These are phyloP conservation scores for Hippocampus zosterae DNA, from an alignment of 2,113 vertebrate genomes.

Conservation along the genomic window DNA sequence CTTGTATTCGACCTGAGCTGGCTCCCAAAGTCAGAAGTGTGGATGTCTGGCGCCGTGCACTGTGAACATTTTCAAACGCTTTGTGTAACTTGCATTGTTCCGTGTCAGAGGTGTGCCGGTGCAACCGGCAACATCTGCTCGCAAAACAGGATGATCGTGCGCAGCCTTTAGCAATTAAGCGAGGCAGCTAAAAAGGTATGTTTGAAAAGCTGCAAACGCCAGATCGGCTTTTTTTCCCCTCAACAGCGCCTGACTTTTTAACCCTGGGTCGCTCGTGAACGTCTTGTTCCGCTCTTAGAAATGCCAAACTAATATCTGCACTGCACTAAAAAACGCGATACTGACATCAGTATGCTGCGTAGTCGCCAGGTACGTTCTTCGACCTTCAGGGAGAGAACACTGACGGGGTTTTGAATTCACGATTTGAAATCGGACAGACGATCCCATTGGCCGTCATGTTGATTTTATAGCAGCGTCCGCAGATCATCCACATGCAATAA, in stretches of 20 bases:
- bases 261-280: conserved; percentile 18
- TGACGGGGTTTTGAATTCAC: neutral
- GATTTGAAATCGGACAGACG: neutral
- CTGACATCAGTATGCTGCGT: too few relatives aligned
- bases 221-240: conserved; percentile 20
- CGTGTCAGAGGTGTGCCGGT: neutral
- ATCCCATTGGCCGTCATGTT: neutral
- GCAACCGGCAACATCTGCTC: conserved; percentile 7
- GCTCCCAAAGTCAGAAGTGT: neutral
- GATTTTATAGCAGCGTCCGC: conserved; percentile 1
- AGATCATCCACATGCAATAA: conserved; percentile 32
- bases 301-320: too few relatives aligned
- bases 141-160: conserved; percentile 9
- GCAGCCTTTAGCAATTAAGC: conserved; percentile 23
- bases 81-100: conserved; percentile 1
- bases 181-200: conserved; percentile 17
- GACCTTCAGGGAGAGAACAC: neutral
- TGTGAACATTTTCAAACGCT: conserved; percentile 1
- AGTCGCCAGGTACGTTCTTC: neutral
- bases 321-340: too few relatives aligned
- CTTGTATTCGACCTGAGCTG: neutral
- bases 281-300: neutral
- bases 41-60: neutral
- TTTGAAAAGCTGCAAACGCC: conserved; percentile 9
- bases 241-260: conserved; percentile 19